A percentile compares a stretch with the other conserved stretches of the same genome.
Conservation (phyloP, 2,888 invertebrate genomes). For the Epinotia brunnichana region DNA sequence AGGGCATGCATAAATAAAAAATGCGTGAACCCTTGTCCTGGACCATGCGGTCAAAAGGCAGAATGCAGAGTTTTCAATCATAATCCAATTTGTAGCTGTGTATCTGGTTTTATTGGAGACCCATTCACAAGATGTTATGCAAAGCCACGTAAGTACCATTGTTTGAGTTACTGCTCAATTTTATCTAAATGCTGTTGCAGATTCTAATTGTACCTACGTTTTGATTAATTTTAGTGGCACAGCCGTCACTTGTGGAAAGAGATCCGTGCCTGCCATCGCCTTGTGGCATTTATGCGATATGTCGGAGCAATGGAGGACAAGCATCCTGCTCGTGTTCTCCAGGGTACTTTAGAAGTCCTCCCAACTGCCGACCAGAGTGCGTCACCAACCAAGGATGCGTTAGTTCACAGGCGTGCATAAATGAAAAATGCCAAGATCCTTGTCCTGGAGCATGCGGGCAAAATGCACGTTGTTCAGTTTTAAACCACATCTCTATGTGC, state of each 20-base stretch:
- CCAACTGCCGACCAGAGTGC: conserved; percentile 88
- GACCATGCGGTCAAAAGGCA: conserved; percentile 88
- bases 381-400: conserved; percentile 87
- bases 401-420: conserved; percentile 86
- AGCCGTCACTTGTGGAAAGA: conserved; percentile 70
- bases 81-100: conserved; percentile 88
- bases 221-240: conserved; percentile 59
- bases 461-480: conserved; percentile 82
- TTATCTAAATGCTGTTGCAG: conserved; percentile 25
- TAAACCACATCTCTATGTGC: conserved; percentile 86
- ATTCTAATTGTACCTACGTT: conserved; percentile 8
- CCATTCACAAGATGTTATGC: conserved; percentile 87
- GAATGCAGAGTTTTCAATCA: conserved; percentile 89
- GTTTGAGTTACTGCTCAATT: conserved; percentile 28
- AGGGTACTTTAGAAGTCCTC: conserved; percentile 86
- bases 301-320: conserved; percentile 81
- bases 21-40: conserved; percentile 88
- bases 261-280: conserved; percentile 88
- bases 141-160: conserved; percentile 71
- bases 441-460: conserved; percentile 88
- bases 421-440: conserved; percentile 86
- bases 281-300: conserved; percentile 86
- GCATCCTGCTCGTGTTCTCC: conserved; percentile 85
- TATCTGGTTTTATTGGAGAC: conserved; percentile 84
- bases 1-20: conserved; percentile 87